Base-by-base conservation (phyloP, 2,113 vertebrate species). In the Rhabdornis inornatus region DNA sequence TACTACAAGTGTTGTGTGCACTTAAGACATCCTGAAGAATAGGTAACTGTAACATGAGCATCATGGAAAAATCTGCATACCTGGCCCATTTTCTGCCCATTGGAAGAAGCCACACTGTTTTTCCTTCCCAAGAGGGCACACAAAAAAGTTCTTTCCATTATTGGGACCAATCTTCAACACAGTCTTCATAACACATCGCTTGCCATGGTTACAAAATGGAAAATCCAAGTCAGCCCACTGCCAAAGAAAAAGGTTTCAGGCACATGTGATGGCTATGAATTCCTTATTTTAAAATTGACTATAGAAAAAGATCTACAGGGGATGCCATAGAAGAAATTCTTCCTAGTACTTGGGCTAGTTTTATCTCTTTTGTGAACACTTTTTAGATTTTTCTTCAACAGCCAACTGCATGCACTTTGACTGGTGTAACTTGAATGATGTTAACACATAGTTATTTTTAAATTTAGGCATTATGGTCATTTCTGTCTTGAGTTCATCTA, bases 211-310 rank as follows among this genome's bases (percentile, higher is more conserved):
- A 97, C 99, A 99, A 86, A 96, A 87, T 9, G 99, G 99, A 94
- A 99, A 99, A 93, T 98, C 97, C 86, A 98, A 79, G 94, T 99
- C 99, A 11, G 99, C 99, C 99, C 99, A 99, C 99, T 99, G 96
- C 35, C 63, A 83, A 91, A 86, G 63, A 94, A 98, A 91, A 11
- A 42, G 27, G 55, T 59, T 75, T 87, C 78, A 77, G 64, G 37
- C 21, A 23, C 16, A 45, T 8, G 15, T 18, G 18, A 72, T 50
- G 21, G 45, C 37, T 65, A 68, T 8, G 50, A 45, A 71, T 74
- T 89, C 25, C 24, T 55, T 76, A 31, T 47, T 83, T 84, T 92
- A 76, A 75, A 72, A 81, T 0, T 22, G 6, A 4, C 31, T 88
- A 44, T 2, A 77, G 53, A 86, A 85, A 78, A 39, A 31, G 19